Evolutionary conservation across 2,888 invertebrate genomes (phyloP).

Genomic region (Himalopsyche tibetana): DNA sequence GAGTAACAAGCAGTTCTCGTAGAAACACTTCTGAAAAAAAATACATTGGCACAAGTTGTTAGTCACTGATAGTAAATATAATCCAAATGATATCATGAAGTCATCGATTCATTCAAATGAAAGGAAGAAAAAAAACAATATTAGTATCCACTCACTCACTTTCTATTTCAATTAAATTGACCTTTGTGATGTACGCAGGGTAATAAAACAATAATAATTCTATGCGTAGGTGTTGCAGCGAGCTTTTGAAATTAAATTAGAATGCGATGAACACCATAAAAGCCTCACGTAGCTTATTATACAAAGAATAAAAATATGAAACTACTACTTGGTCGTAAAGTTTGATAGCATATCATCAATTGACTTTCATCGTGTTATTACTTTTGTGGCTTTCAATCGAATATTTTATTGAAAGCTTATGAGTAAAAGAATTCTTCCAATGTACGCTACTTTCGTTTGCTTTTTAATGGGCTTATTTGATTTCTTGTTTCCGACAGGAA

Average conservation of each 20-base stretch:
- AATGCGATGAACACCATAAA: neutral
- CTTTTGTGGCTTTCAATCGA: neutral
- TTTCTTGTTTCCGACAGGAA: no score
- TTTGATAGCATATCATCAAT: neutral
- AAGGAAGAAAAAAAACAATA: no score
- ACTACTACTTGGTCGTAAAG: neutral
- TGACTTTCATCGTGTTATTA: neutral
- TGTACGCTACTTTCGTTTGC: no score
- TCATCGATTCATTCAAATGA: no score
- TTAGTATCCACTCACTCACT: neutral
- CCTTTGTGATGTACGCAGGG: neutral
- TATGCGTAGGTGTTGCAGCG: neutral
- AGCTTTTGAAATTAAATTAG: neutral
- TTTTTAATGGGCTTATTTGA: no score
- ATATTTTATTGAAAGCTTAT: neutral
- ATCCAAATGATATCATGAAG: no score
- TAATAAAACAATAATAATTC: slow-evolving; percentile 11
- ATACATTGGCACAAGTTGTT: no score
- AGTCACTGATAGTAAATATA: no score
- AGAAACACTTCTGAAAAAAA: no score
- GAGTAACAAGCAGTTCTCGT: no score
- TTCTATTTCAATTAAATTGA: slow-evolving; percentile 12
- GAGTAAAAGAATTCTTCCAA: no score
- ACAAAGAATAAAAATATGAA: neutral
- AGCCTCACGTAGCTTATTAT: neutral